Conservation (phyloP, 2,113 vertebrate species). For the Ctenomys sociabilis region DNA sequence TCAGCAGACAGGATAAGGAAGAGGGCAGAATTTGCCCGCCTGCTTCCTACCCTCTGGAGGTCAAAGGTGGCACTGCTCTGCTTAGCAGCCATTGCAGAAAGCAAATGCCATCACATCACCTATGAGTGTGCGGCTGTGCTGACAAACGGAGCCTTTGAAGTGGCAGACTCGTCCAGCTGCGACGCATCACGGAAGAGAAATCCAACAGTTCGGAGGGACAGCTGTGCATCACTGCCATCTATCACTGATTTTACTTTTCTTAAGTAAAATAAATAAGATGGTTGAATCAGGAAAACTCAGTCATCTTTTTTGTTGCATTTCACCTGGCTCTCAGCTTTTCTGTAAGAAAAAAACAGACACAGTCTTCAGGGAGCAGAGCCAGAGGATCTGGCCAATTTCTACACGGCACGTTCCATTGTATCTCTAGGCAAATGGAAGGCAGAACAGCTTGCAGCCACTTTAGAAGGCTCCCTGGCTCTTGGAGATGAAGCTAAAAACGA, state of each 20-base stretch:
- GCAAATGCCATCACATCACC: neutral
- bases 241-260: neutral
- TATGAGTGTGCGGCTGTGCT: neutral
- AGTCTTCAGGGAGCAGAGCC: neutral
- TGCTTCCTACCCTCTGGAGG: neutral
- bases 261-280: neutral
- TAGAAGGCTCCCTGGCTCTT: neutral
- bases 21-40: neutral
- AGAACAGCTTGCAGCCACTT: neutral
- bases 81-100: neutral
- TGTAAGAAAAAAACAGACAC: neutral
- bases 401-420: neutral
- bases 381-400: neutral
- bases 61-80: neutral
- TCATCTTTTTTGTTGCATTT: slow-evolving; percentile 15
- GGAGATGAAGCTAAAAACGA: slow-evolving; percentile 3
- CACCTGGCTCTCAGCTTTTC: neutral
- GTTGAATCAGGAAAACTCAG: neutral
- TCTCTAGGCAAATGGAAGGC: neutral
- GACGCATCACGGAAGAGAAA: neutral
- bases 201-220: neutral
- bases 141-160: neutral
- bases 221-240: neutral
- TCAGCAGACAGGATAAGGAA: neutral
- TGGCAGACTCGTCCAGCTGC: neutral